Evolutionary conservation across 2,113 vertebrate species (phyloP).

Genomic region (Megalops atlanticus): DNA sequence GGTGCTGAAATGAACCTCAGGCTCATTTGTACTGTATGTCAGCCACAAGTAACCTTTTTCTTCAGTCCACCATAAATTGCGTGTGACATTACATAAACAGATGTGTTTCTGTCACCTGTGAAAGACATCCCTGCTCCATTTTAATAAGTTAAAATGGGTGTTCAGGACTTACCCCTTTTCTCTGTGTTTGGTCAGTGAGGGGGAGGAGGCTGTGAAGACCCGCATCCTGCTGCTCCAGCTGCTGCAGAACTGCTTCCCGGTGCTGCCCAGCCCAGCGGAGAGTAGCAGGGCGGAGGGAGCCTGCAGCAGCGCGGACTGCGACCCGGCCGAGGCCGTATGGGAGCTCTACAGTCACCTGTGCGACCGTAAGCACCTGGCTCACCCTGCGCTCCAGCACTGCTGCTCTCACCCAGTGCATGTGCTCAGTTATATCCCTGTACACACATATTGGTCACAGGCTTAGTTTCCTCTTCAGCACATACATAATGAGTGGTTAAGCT

Average conservation of each 20-base stretch:
- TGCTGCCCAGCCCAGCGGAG: constrained; percentile 72
- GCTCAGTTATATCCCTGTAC: too few species aligned
- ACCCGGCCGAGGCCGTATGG: constrained; percentile 70
- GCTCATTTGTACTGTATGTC: too few species aligned
- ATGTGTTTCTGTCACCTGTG: too few species aligned
- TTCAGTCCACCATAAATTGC: too few species aligned
- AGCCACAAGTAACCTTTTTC: too few species aligned
- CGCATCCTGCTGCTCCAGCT: constrained; percentile 85
- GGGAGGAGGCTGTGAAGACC: constrained; percentile 83
- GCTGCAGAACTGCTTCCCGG: constrained; percentile 90
- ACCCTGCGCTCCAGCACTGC: neutral
- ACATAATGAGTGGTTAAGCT: too few species aligned
- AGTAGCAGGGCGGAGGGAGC: constrained; percentile 45
- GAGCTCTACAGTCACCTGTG: constrained; percentile 87
- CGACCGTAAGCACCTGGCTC: constrained; percentile 69
- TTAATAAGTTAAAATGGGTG: too few species aligned
- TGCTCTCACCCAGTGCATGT: neutral
- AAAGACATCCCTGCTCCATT: too few species aligned
- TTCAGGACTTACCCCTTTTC: neutral
- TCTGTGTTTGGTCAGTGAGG: constrained; percentile 65
- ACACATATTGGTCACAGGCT: too few species aligned
- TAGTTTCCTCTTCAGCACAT: too few species aligned
- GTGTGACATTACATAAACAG: too few species aligned
- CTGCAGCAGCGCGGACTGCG: constrained; percentile 50
- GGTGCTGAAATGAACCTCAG: neutral